Conservation (phyloP, 2,113 vertebrate species). For the Opisthocomus hoazin region DNA sequence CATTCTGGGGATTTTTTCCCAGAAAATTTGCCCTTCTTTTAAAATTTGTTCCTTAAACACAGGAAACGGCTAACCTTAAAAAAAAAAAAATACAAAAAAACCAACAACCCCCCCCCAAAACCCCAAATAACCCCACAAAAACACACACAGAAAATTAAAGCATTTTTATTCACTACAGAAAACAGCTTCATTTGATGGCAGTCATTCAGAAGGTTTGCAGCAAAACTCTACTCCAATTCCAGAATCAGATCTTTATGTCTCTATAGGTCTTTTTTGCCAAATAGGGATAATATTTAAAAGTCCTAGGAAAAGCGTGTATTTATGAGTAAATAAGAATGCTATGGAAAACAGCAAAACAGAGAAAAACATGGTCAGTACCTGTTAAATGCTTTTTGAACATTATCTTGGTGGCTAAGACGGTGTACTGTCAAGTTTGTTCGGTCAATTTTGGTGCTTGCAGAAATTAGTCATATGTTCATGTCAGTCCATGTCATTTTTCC, state of each 20-base stretch:
- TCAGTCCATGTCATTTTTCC: background rate
- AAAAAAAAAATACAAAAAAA: background rate
- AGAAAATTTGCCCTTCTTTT: background rate
- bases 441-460: background rate
- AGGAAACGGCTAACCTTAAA: background rate
- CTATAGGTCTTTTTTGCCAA: background rate
- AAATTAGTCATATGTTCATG: background rate
- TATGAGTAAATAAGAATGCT: background rate
- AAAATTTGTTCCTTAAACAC: background rate
- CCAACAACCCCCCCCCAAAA: too few species aligned
- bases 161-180: background rate
- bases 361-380: background rate
- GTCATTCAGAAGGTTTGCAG: background rate
- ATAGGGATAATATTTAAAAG: background rate
- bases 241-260: background rate
- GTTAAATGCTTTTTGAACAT: background rate
- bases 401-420: background rate
- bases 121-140: background rate
- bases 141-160: background rate
- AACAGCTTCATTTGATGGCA: background rate
- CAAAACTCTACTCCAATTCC: background rate
- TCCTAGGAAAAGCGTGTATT: background rate
- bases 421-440: background rate
- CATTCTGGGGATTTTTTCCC: background rate
- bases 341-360: background rate